These are phyloP conservation scores for Lasioglossum calceatum DNA, from an alignment of 2,888 invertebrate species.

Conservation along the genomic window DNA sequence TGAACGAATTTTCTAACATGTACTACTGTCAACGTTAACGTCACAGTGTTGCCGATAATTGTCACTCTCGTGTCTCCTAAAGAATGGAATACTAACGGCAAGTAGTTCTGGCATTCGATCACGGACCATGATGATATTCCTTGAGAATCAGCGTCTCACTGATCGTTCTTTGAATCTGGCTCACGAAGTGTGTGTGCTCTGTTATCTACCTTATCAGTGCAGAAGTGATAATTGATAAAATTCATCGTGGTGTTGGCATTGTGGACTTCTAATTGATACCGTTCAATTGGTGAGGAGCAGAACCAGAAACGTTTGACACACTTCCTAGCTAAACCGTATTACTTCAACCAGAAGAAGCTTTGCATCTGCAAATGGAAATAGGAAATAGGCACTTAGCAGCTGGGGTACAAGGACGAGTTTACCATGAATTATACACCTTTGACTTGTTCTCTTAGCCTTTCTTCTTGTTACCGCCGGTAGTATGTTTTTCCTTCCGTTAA, in stretches of 20 bases:
- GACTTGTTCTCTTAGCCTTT: slow-evolving; percentile 42
- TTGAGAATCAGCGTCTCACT: slow-evolving; percentile 64
- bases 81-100: slow-evolving; percentile 77
- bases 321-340: slow-evolving; percentile 63
- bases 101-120: slow-evolving; percentile 82
- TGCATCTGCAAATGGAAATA: slow-evolving; percentile 80
- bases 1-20: neutral
- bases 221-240: slow-evolving; percentile 69
- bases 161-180: slow-evolving; percentile 62
- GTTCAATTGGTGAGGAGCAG: slow-evolving; percentile 2
- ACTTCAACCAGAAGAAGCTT: slow-evolving; percentile 70
- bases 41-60: neutral
- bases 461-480: slow-evolving; percentile 12
- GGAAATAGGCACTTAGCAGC: slow-evolving; percentile 79
- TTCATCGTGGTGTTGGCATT: slow-evolving; percentile 33
- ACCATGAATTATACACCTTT: slow-evolving; percentile 55
- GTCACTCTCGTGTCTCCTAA: slow-evolving; percentile 6
- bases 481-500: neutral
- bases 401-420: slow-evolving; percentile 66
- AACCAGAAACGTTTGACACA: slow-evolving; percentile 61
- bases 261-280: slow-evolving; percentile 35
- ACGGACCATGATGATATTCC: slow-evolving; percentile 78
- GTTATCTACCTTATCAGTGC: slow-evolving; percentile 81
- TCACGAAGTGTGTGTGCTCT: slow-evolving; percentile 48
- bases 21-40: neutral